Base-by-base conservation (phyloP, 2,113 vertebrate species). In the Takifugu bimaculatus region DNA sequence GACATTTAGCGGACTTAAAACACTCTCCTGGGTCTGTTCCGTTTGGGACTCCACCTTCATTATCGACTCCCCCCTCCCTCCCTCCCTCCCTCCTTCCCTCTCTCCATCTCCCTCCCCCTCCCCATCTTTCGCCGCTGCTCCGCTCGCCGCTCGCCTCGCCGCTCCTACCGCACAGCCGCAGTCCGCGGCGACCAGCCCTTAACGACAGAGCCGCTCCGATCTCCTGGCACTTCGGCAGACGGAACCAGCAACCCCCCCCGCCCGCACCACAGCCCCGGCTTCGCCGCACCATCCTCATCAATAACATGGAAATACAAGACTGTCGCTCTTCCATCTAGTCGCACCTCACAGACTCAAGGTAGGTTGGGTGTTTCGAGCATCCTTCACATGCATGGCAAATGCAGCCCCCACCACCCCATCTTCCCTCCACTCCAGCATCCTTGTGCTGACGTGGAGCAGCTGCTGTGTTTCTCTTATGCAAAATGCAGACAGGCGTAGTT, bases 281-380 rank as follows among this genome's bases (percentile, higher is more conserved):
- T 71, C 65, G 64, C 84, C 44, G 78, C 86, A 79, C 74, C 78
- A 64, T 60, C 73, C 58, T 56, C 25, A 74, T 59, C 78, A 50
- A 9, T 55, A 72, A 45, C 57, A 91, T 90, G 91, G 81, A 79
- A 35, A 79, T 14, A 58, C 77, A 56, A 77, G 68, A 56, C 72
- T 64, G 71, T 14, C 12, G 49, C 63, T 57, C 63, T 58, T 67
- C 68, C 80, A 86, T 83, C 69, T 91, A 86, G 75, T 75, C 72
- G 82, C 82, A 71, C 78, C 80, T 85, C 81, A 64, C 72, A 54
- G 60, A 83, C 69, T 79, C 88, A 89, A 90, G 91, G 91, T 91
- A 90, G 61, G 81, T 9, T 48, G 63, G 56, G 59, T 49, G 57
- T 32, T 50, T 64, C 54, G 53, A 66, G 67, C 78, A 76, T 63